Conservation (phyloP, 2,113 vertebrate genomes). For the Myanophis thanlyinensis region DNA sequence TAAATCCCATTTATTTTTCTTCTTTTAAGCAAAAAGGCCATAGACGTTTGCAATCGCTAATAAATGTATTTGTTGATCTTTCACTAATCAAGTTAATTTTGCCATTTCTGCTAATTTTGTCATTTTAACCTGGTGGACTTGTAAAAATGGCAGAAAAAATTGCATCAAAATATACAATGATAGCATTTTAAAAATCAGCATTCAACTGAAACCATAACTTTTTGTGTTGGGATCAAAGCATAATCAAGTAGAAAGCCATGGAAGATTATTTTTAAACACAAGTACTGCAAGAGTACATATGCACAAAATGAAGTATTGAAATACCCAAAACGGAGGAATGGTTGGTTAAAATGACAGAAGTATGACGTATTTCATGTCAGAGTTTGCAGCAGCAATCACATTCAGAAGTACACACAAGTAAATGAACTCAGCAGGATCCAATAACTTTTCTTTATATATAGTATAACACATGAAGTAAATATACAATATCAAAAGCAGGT, state of each 20-base stretch:
- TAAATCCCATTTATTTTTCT: not conserved
- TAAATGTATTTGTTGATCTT: not conserved
- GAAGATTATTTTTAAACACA: not conserved
- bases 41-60: not conserved
- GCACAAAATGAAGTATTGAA: not conserved
- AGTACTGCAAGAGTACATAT: not conserved
- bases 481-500: too few species aligned
- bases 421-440: too few species aligned
- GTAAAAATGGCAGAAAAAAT: not conserved
- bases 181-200: not conserved
- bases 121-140: not conserved
- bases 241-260: not conserved
- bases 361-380: too few species aligned
- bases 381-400: too few species aligned
- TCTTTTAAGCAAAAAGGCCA: not conserved
- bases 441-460: too few species aligned
- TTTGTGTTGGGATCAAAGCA: not conserved
- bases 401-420: too few species aligned
- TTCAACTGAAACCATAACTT: not conserved
- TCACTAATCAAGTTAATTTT: not conserved
- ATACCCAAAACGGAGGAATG: not conserved
- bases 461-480: too few species aligned
- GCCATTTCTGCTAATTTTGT: not conserved
- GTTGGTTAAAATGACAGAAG: too few species aligned
- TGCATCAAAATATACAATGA: not conserved